Base-by-base conservation (phyloP, 2,113 vertebrate genomes). In the Proterorhinus semilunaris region DNA sequence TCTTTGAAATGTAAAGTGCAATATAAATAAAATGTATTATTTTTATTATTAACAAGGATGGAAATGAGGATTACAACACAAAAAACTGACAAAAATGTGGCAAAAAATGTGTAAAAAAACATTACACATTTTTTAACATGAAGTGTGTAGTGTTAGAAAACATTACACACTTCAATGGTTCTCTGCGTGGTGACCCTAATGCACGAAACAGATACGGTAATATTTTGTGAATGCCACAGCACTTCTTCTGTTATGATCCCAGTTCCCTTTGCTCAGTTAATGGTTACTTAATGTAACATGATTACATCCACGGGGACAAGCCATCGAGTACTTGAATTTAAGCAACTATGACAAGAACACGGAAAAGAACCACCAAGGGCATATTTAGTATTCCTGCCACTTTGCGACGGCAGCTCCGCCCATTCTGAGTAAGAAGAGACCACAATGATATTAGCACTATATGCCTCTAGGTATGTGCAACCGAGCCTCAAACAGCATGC, bases 321-420 rank as follows among this genome's bases (percentile, higher is more conserved):
- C 21, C 54, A 44, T 43, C 10, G 11, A 15, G 42, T 46, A 7
- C 36, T 8, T 15, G 53, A 63, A 63, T 36, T 36, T 36, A 58
- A 58, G 13, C 55, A 58, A 42, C 10, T 58, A 21, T 58, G 55
- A 58, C 55, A 58, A 58, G 27, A 58, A 42, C 55, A 42, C 12
- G 27, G 3, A 46, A 55, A 62, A 16, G 15, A n/a, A 44, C 42
- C 42, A 44, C 42, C 44, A 62, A 45, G 59, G 44, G 59, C 44
- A 58, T 62, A 46, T 62, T 62, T 62, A 46, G 42, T 62, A 46
- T 45, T 62, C 44, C 36, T 43, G n/a, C 43, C 59, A 46, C 36
- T 46, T 16, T 62, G 15, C 13, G 10, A 46, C 42, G n/a, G 12
- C 9, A 47, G 43, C 36, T 52, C 59, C 36, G 10, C 59, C 59